phyloP scores from a whole-genome alignment of 2,888 invertebrate species.

The Thymelicus lineola region DNA sequence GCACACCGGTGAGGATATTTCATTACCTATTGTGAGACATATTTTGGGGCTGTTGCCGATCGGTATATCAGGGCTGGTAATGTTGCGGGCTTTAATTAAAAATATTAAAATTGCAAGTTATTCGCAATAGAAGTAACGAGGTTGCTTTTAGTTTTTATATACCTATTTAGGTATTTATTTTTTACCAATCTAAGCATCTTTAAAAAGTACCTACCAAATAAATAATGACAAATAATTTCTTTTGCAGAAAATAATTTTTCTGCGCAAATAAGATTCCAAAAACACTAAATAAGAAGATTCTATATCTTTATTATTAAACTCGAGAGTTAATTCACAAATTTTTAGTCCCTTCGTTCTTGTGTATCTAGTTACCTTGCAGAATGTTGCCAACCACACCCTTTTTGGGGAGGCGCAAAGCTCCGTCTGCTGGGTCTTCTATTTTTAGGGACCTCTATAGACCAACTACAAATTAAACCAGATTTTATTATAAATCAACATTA shows the following conservation, averaged over 20 bases:
- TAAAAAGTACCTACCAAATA: too few relatives aligned
- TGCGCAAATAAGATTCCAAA: background rate
- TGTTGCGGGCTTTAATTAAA: constrained; percentile 1
- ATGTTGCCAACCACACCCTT: constrained; percentile 2
- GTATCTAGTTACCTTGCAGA: background rate
- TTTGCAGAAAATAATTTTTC: too few relatives aligned
- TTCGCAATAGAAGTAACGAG: background rate
- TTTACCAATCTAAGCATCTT: too few relatives aligned
- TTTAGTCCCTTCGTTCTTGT: too few relatives aligned
- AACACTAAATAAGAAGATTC: background rate
- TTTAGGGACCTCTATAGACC: too few relatives aligned
- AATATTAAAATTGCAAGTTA: constrained; percentile 13
- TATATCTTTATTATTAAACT: too few relatives aligned
- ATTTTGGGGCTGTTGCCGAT: constrained; percentile 52
- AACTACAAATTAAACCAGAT: too few relatives aligned
- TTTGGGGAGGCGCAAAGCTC: background rate
- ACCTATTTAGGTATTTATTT: too few relatives aligned
- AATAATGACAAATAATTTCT: too few relatives aligned
- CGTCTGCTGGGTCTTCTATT: background rate
- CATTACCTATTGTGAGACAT: constrained; percentile 62
- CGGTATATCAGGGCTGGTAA: constrained; percentile 43
- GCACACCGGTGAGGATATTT: constrained; percentile 57
- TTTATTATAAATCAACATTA: too few relatives aligned
- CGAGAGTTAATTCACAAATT: too few relatives aligned
- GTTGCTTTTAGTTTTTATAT: too few relatives aligned